Base-by-base conservation (phyloP, 2,888 invertebrate species). In the Myopa testacea region DNA sequence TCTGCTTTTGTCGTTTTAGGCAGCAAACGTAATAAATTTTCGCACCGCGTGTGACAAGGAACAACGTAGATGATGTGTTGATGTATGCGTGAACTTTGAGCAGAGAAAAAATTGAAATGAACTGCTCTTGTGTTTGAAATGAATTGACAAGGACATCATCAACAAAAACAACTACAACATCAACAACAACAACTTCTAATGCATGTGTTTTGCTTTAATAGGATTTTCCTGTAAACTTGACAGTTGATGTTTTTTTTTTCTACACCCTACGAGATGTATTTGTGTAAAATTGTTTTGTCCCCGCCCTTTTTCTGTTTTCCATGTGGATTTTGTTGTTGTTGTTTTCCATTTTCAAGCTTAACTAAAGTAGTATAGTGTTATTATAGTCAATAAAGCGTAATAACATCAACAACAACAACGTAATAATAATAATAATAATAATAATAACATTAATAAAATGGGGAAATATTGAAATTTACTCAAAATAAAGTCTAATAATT, bases 1-100 rank as follows among this genome's bases (percentile, higher is more conserved):
- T 62, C 26, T 16, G 26, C 16, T 38, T 6, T 65, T 4, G 38
- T 65, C 37, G 14, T 65, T 65, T 65, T 38, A 14, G 10, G 5
- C 65, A 37, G 38, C 34, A 65, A 63, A 63, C 10, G 5, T 14
- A 63, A 65, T 65, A 65, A 65, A 65, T 65, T 38, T 65, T 65
- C 34, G 6, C 65, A 3, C 26, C 26, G n/a, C 6, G 34, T 65
- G 65, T 34, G 37, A 34, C 37, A 26, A 5, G 34, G 37, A 26
- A 4, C 14, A 26, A 8, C 58, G 19, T 12, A 58, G 10, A 26
- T 45, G 26, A 62, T 26, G n/a, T 26, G 62, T 12, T 19, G 19
- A 26, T 62, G 19, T 7, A 26, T 62, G 26, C 34, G 62, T 58
- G 58, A n/a, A 16, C 19, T 19, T 58, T 16, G 6, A n/a, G 4